Percentiles rank a stretch among this genome's conserved stretches.
Evolutionary conservation across 2,113 vertebrate species (phyloP).

Genomic region (Leucopternis melanops): DNA sequence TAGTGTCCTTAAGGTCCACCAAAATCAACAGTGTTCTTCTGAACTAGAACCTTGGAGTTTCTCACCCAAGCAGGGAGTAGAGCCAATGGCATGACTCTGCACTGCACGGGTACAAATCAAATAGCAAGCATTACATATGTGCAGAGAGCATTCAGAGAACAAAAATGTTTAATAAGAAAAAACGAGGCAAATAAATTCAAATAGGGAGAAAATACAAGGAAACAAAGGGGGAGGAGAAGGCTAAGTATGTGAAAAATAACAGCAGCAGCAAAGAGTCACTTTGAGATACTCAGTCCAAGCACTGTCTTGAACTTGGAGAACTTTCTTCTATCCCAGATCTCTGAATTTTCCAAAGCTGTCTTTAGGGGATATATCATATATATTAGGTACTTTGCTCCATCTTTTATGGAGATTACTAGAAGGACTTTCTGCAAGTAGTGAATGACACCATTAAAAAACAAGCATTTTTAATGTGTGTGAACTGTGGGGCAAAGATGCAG

Average conservation of each 20-base stretch:
- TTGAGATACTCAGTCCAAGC: neutral
- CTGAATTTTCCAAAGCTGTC: neutral
- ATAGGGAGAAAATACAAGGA: neutral
- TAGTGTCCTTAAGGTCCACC: neutral
- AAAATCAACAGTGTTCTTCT: neutral
- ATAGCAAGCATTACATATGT: neutral
- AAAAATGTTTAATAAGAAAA: neutral
- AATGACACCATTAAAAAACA: neutral
- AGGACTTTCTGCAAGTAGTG: neutral
- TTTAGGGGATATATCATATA: neutral
- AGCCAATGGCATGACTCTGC: neutral
- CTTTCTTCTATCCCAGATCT: neutral
- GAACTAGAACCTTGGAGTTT: neutral
- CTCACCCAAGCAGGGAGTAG: neutral
- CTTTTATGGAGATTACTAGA: neutral
- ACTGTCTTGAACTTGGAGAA: neutral
- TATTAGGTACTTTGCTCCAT: neutral
- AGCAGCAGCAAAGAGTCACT: neutral
- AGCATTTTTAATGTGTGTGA: neutral
- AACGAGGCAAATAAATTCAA: neutral
- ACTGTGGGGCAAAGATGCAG: neutral
- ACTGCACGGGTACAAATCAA: neutral
- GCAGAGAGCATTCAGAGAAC: neutral
- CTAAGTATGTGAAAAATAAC: neutral
- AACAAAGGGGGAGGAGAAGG: neutral